Base-by-base conservation (phyloP, 2,888 invertebrate species). In the Clistopyga incitator region DNA sequence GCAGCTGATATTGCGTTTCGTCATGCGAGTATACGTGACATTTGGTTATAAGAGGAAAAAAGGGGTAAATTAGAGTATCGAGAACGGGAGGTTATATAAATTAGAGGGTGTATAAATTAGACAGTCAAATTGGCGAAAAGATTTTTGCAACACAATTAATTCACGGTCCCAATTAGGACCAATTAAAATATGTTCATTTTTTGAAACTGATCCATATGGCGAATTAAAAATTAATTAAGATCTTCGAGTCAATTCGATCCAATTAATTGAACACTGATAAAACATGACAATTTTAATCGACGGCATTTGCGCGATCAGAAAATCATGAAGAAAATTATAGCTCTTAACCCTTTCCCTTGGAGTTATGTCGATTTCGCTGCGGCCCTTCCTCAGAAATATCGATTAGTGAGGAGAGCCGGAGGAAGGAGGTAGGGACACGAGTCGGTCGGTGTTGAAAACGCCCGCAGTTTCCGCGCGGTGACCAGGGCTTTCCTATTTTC, bases 401-500 rank as follows among this genome's bases (percentile, higher is more conserved):
- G 38, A 38, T 38, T 38, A 8, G 8, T 10, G 38, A 38, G 38
- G 38, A 4, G 6, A 38, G 38, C 38, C 10, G 10, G 10, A 10
- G 10, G 2, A 8, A 38, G 20, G 38, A 42, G 18, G 38, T n/a
- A 38, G 61, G 18, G 20, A 42, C 64, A 38, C 38, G 10, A 38
- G 20, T 64, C 18, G 3, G 20, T 11, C 20, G 64, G 38, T 11
- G 18, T 13, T 2, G 20, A 10, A 38, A 38, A 64, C 20, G 42
- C 38, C 42, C 61, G 18, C 20, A 20, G 6, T n/a, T 0, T 10
- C 52, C 34, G 50, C 20, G 6, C 29, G n/a, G n/a, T 64, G 50
- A 38, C 61, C 50, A 64, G 50, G 38, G 15, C 50, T 45, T 10
- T 50, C 50, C 64, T 64, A 64, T 75, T 75, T 75, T 64, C 64